A percentile compares a stretch with the other conserved stretches of the same genome.
phyloP scores from a whole-genome alignment of 2,888 invertebrate genomes.

The Eledona agricola region DNA sequence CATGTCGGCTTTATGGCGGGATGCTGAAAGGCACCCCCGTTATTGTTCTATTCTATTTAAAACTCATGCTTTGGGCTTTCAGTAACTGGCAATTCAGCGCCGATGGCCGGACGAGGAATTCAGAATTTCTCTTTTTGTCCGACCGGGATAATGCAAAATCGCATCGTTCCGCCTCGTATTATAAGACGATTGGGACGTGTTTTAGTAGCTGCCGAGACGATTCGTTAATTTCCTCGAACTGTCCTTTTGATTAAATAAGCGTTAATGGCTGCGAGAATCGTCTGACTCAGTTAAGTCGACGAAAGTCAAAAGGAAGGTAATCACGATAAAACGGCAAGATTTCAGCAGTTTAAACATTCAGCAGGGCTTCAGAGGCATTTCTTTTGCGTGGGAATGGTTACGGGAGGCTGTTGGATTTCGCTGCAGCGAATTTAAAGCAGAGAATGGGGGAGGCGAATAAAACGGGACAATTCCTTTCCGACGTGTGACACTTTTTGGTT shows the following conservation, averaged over 20 bases:
- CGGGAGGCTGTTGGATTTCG: too few relatives aligned
- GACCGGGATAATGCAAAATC: constrained; percentile 54
- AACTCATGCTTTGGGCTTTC: constrained; percentile 48
- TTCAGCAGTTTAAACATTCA: constrained; percentile 13
- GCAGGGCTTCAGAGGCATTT: too few relatives aligned
- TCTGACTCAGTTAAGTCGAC: constrained; percentile 15
- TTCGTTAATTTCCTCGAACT: constrained; percentile 24
- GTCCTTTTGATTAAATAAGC: constrained; percentile 30
- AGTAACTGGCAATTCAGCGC: constrained; percentile 51
- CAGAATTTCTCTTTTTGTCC: constrained; percentile 34
- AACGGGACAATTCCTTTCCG: too few relatives aligned
- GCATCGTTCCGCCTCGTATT: constrained; percentile 54
- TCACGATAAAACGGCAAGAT: constrained; percentile 10
- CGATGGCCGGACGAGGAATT: constrained; percentile 41
- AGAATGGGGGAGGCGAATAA: too few relatives aligned
- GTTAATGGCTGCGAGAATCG: constrained; percentile 19
- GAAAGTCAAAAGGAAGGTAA: constrained; percentile 23
- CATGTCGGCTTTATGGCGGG: constrained; percentile 40
- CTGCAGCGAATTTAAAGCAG: too few relatives aligned
- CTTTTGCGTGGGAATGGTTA: too few relatives aligned
- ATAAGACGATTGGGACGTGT: constrained; percentile 5
- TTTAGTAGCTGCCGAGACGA: constrained; percentile 13
- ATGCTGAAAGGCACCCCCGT: constrained; percentile 42
- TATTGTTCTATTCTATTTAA: constrained; percentile 51
- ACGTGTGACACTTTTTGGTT: too few relatives aligned